These are phyloP conservation scores for Hemitrygon akajei DNA, from an alignment of 2,797 vertebrate species.

Conservation along the genomic window DNA sequence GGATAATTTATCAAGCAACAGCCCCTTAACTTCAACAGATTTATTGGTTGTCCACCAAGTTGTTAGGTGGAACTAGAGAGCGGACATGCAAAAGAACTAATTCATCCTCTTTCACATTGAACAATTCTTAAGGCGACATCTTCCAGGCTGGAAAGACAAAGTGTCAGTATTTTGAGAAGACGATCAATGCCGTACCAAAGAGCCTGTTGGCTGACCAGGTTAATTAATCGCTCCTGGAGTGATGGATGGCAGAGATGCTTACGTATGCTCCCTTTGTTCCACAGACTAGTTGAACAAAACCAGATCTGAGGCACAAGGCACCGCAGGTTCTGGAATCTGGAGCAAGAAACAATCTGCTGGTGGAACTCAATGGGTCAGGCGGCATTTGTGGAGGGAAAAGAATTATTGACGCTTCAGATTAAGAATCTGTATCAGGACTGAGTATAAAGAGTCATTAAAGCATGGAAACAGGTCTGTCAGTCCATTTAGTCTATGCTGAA, in stretches of 20 bases:
- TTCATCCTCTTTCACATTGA: not conserved
- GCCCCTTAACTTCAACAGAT: not conserved
- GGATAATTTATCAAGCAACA: not conserved
- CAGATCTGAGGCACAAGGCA: too few relatives aligned
- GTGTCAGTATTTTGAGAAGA: not conserved
- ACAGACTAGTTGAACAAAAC: too few relatives aligned
- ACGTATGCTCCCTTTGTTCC: too few relatives aligned
- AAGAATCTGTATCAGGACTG: too few relatives aligned
- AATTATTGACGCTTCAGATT: too few relatives aligned
- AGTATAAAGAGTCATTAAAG: too few relatives aligned
- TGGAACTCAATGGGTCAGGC: too few relatives aligned
- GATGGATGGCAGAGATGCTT: not conserved
- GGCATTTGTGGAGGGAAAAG: too few relatives aligned
- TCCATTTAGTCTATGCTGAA: too few relatives aligned
- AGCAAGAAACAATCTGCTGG: too few relatives aligned
- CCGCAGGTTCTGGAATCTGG: too few relatives aligned
- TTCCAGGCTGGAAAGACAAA: not conserved
- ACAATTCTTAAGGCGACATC: not conserved
- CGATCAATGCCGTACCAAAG: not conserved
- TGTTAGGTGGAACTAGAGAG: not conserved
- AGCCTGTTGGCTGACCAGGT: not conserved
- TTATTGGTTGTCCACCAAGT: not conserved
- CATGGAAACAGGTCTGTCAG: too few relatives aligned
- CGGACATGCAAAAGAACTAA: not conserved
- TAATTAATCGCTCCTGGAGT: not conserved